phyloP scores from a whole-genome alignment of 1,140 invertebrate genomes.

The Diuraphis noxia region DNA sequence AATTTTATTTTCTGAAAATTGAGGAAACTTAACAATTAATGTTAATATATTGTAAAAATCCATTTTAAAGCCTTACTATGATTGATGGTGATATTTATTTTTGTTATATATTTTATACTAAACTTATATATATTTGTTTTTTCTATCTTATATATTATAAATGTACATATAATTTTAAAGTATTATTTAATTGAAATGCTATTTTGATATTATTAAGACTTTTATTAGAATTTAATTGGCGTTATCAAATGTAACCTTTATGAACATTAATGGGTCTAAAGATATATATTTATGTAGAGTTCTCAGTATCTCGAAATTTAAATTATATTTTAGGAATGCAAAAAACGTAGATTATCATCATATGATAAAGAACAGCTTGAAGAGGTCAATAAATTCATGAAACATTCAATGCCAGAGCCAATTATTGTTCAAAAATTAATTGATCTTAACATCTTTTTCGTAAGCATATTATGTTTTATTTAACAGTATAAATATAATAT shows the following conservation, averaged over 20 bases:
- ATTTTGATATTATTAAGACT: background rate
- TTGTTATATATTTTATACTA: background rate
- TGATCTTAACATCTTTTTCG: background rate
- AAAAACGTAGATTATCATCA: background rate
- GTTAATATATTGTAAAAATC: background rate
- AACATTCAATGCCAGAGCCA: background rate
- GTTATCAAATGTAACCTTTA: background rate
- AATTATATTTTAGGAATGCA: conserved; percentile 4
- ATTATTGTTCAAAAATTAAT: background rate
- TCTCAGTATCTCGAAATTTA: background rate
- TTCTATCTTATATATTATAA: background rate
- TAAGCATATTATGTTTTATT: conserved; percentile 4
- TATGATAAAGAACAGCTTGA: background rate
- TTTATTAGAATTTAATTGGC: background rate
- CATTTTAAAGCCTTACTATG: background rate
- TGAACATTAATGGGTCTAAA: background rate
- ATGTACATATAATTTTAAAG: no score
- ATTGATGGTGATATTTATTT: background rate
- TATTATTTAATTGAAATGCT: background rate
- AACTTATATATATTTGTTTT: background rate
- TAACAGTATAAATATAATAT: background rate
- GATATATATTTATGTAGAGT: background rate
- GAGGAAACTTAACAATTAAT: background rate
- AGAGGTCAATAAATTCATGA: background rate
- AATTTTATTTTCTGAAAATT: background rate